Percentiles rank a stretch among this genome's conserved stretches.
Conservation (phyloP, 2,888 invertebrate species). For the Chrysolina oricalcia region DNA sequence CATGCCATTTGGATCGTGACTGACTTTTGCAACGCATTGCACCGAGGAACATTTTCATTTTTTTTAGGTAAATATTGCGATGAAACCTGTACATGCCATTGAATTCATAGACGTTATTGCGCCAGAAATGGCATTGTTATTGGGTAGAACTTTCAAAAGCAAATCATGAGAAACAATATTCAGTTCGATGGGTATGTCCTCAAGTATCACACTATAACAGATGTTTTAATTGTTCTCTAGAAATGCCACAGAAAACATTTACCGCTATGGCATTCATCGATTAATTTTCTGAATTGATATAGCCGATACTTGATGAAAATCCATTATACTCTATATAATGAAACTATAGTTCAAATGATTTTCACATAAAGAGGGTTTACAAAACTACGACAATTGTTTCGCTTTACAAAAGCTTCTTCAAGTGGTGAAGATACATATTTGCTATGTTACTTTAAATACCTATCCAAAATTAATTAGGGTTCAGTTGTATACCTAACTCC, state of each 20-base stretch:
- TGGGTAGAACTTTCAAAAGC: neutral
- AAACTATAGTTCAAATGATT: too few relatives aligned
- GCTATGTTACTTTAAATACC: too few relatives aligned
- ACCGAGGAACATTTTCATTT: constrained; percentile 10
- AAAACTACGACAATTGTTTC: too few relatives aligned
- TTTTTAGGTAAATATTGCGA: constrained; percentile 9
- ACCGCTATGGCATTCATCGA: neutral
- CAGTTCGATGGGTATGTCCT: neutral
- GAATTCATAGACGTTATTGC: constrained; percentile 7
- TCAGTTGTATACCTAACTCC: too few relatives aligned
- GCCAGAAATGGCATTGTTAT: neutral
- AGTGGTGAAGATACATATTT: too few relatives aligned
- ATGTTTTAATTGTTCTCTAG: neutral
- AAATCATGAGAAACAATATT: constrained; percentile 1
- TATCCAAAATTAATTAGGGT: too few relatives aligned
- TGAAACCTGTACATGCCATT: constrained; percentile 8
- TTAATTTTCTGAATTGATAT: too few relatives aligned
- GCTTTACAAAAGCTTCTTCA: too few relatives aligned
- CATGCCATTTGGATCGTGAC: constrained; percentile 48
- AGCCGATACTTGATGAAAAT: too few relatives aligned
- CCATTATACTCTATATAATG: too few relatives aligned
- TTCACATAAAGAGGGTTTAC: too few relatives aligned
- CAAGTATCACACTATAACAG: neutral
- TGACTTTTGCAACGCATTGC: constrained; percentile 36
- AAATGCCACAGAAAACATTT: neutral